Conservation (phyloP, 2,797 vertebrate genomes). For the Phylloscopus collybita region DNA sequence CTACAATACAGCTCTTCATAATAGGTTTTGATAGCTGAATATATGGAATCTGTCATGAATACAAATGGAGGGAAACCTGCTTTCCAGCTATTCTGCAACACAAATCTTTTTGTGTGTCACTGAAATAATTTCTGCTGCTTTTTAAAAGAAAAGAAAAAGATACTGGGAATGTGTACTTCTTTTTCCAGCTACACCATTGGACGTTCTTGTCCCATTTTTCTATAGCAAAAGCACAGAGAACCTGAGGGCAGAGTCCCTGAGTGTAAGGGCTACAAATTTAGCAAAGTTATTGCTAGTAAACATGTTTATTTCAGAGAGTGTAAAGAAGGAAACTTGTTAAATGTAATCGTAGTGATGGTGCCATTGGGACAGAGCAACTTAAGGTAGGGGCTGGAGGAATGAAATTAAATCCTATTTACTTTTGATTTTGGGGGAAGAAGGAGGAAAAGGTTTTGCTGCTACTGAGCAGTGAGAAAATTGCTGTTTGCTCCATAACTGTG, state of each 20-base stretch:
- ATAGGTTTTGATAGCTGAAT: slow-evolving; percentile 53
- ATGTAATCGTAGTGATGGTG: background rate
- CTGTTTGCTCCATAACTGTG: background rate
- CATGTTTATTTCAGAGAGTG: background rate
- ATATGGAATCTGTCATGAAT: slow-evolving; percentile 38
- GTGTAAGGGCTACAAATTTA: background rate
- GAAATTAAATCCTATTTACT: background rate
- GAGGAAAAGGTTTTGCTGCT: background rate
- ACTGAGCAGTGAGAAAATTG: background rate
- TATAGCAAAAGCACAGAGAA: background rate
- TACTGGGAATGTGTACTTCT: background rate
- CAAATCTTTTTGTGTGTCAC: slow-evolving; percentile 19
- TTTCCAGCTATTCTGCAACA: slow-evolving; percentile 37
- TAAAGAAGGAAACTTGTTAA: background rate
- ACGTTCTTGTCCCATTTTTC: background rate
- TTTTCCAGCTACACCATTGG: background rate
- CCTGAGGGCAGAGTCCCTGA: background rate
- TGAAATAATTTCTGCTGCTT: slow-evolving; percentile 40
- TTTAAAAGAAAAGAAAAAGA: background rate
- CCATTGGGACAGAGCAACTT: background rate
- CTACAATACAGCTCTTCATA: slow-evolving; percentile 39
- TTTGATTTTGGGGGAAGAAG: background rate
- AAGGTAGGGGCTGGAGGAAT: background rate
- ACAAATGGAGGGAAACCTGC: slow-evolving; percentile 35
- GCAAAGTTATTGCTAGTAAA: background rate